Conservation (phyloP, 2,888 invertebrate genomes). For the Molanna angustata region DNA sequence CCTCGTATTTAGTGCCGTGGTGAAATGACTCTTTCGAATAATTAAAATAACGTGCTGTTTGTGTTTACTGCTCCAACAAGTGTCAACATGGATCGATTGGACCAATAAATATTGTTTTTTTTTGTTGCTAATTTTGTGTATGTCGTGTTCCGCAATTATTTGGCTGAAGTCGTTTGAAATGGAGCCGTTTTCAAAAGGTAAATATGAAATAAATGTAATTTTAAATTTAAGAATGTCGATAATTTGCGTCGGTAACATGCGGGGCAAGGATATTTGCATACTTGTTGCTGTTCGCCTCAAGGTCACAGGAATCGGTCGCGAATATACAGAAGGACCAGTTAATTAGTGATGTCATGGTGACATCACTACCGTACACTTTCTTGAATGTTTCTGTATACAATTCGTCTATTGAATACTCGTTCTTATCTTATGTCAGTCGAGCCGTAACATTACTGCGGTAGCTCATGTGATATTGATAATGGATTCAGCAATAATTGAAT, state of each 20-base stretch:
- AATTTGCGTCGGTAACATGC: too few species aligned
- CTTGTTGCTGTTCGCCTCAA: slow-evolving; percentile 30
- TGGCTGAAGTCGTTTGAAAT: slow-evolving; percentile 8
- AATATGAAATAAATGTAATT: too few species aligned
- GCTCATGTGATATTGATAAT: slow-evolving; percentile 13
- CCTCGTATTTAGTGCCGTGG: background rate
- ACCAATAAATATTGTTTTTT: slow-evolving; percentile 9
- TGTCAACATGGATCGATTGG: slow-evolving; percentile 24
- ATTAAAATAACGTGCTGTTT: too few species aligned
- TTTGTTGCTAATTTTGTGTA: slow-evolving; percentile 20
- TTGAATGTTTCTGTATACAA: slow-evolving; percentile 5
- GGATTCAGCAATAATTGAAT: slow-evolving; percentile 10
- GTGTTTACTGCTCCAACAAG: slow-evolving; percentile 23
- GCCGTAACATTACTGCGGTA: slow-evolving; percentile 5
- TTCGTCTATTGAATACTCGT: slow-evolving; percentile 9
- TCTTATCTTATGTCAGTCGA: slow-evolving; percentile 14
- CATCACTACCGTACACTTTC: slow-evolving; percentile 39
- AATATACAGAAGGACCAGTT: slow-evolving; percentile 35
- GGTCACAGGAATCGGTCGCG: slow-evolving; percentile 26
- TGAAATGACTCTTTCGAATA: slow-evolving; percentile 2
- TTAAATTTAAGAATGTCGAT: too few species aligned
- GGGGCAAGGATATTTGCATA: slow-evolving; percentile 32
- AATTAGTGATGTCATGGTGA: slow-evolving; percentile 52
- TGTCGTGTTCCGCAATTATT: slow-evolving; percentile 5
- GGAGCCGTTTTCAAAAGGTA: slow-evolving; percentile 14